A percentile compares a stretch with the other conserved stretches of the same genome.
These are phyloP conservation scores for Cyanoramphus novaezelandiae DNA, from an alignment of 2,113 vertebrate genomes.

Conservation along the genomic window DNA sequence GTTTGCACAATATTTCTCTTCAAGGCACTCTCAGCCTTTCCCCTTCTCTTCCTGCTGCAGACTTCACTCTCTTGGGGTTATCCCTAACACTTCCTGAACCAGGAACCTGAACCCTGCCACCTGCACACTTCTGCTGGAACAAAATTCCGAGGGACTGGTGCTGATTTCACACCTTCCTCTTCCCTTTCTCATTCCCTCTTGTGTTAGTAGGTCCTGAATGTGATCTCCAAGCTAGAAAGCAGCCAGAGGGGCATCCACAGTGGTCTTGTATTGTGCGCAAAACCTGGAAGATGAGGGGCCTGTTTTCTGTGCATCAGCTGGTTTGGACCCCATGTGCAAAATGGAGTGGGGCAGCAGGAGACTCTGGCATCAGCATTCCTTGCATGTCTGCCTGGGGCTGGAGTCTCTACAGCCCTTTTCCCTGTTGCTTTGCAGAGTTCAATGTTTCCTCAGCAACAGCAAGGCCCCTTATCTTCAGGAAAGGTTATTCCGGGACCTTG, in stretches of 20 bases:
- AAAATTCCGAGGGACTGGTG: background rate
- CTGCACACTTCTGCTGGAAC: background rate
- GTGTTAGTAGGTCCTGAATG: background rate
- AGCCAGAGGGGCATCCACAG: background rate
- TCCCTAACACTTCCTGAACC: background rate
- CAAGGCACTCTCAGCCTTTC: background rate
- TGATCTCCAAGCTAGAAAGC: background rate
- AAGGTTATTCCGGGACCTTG: background rate
- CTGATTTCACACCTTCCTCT: background rate
- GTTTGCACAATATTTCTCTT: background rate
- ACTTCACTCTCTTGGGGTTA: background rate
- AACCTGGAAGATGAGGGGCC: background rate
- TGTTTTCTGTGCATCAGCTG: background rate
- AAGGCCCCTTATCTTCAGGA: background rate
- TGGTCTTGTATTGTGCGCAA: background rate
- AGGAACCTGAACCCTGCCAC: background rate
- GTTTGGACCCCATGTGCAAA: background rate
- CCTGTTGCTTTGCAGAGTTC: background rate
- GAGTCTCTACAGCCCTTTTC: background rate
- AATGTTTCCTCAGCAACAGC: background rate
- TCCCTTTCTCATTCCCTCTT: background rate
- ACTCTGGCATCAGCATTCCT: background rate
- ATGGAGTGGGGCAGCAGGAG: background rate
- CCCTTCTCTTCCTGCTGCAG: background rate
- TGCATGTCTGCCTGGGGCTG: fast-evolving